A percentile compares a stretch with the other conserved stretches of the same genome.
Evolutionary conservation across 2,888 invertebrate species (phyloP).

Genomic region (Drosophila paranaensis): DNA sequence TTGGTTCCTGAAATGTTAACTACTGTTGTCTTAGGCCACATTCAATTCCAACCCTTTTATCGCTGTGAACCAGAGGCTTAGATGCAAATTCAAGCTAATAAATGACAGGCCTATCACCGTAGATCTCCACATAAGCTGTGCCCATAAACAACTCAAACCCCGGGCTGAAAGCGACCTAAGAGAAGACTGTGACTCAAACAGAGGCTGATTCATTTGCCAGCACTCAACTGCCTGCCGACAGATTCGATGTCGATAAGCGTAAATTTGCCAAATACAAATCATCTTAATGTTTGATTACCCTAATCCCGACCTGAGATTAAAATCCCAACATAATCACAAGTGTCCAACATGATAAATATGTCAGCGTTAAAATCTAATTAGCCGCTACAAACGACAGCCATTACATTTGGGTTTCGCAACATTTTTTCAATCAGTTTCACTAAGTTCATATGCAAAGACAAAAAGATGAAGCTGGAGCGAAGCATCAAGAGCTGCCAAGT

Average conservation of each 20-base stretch:
- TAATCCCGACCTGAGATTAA: constrained; percentile 59
- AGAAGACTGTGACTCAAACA: not conserved
- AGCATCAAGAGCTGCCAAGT: constrained; percentile 56
- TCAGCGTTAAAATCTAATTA: constrained; percentile 35
- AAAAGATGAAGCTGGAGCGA: not conserved
- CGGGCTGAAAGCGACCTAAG: constrained; percentile 23
- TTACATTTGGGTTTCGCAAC: not conserved
- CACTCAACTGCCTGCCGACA: not conserved
- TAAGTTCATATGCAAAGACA: constrained; percentile 32
- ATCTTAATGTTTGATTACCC: constrained; percentile 43
- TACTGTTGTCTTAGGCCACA: constrained; percentile 61
- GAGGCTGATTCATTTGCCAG: constrained; percentile 47
- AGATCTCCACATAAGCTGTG: constrained; percentile 56
- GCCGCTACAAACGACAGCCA: constrained; percentile 2
- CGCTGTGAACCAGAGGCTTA: constrained; percentile 48
- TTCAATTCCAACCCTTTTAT: constrained; percentile 20
- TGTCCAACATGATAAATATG: constrained; percentile 58
- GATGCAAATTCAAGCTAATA: constrained; percentile 71
- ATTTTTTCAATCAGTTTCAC: not conserved
- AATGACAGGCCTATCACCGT: constrained; percentile 71
- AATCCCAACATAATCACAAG: constrained; percentile 62
- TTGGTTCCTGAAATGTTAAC: constrained; percentile 26
- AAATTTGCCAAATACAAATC: constrained; percentile 77
- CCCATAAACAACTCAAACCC: constrained; percentile 62
- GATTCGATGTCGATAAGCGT: constrained; percentile 65